A percentile compares a stretch with the other conserved stretches of the same genome.
These are phyloP conservation scores for Altica lythri DNA, from an alignment of 2,888 invertebrate species.

Conservation along the genomic window DNA sequence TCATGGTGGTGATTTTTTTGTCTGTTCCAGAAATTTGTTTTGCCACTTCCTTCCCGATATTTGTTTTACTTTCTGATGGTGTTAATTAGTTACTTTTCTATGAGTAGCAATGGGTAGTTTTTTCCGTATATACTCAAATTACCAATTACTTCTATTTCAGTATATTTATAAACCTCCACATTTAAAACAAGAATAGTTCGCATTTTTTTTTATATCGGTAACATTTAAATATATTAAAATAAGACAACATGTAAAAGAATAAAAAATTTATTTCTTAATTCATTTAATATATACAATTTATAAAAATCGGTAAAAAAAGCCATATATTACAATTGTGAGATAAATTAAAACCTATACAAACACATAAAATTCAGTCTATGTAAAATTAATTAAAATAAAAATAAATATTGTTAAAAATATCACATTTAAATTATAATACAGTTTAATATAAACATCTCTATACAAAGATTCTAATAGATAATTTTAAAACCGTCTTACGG, in stretches of 20 bases:
- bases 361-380: conserved; percentile 26
- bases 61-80: too few species aligned
- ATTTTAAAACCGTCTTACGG: background rate
- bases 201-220: too few species aligned
- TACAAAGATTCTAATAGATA: conserved; percentile 17
- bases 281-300: conserved; percentile 19
- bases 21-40: too few species aligned
- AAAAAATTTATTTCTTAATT: conserved; percentile 22
- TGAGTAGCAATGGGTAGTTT: too few species aligned
- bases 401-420: conserved; percentile 25
- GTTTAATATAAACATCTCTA: conserved; percentile 22
- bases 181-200: too few species aligned
- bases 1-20: too few species aligned
- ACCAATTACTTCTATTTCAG: too few species aligned
- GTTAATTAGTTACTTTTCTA: too few species aligned
- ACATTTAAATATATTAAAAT: background rate
- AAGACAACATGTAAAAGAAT: conserved; percentile 16
- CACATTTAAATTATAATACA: conserved; percentile 26
- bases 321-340: conserved; percentile 23
- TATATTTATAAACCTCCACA: too few species aligned
- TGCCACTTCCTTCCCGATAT: too few species aligned
- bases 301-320: conserved; percentile 24
- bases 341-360: conserved; percentile 26
- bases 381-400: conserved; percentile 17
- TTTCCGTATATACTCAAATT: too few species aligned